Conservation (phyloP, 92 coral and sea anemone species). For the Zoanthus sansibaricus region DNA sequence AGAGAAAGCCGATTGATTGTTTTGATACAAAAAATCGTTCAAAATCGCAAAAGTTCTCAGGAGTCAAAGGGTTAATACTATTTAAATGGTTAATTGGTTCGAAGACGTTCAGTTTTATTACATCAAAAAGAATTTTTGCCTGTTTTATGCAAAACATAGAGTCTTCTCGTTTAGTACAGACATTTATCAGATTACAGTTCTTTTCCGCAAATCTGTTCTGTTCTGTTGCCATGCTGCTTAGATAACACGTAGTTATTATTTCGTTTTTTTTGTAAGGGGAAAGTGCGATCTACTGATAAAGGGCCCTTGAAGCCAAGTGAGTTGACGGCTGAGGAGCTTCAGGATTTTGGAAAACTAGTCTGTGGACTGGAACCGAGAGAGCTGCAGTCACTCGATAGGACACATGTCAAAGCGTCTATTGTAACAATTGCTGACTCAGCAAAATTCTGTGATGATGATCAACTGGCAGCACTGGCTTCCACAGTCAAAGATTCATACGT, state of each 20-base stretch:
- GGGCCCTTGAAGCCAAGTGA: conserved; percentile 43
- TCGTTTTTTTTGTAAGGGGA: conserved; percentile 43
- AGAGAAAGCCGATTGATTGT: too few species aligned
- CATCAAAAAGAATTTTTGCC: too few species aligned
- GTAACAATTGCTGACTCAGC: conserved; percentile 62
- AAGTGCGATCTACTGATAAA: conserved; percentile 34
- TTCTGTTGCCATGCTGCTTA: not conserved
- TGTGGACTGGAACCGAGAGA: conserved; percentile 67
- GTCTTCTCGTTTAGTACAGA: too few species aligned
- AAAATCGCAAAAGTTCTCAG: too few species aligned
- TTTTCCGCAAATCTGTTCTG: not conserved
- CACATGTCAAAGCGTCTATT: conserved; percentile 57
- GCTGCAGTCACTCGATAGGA: conserved; percentile 34
- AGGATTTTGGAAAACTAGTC: conserved; percentile 67
- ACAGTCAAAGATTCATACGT: conserved; percentile 61
- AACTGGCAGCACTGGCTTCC: conserved; percentile 54
- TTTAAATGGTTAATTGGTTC: too few species aligned
- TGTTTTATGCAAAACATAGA: too few species aligned
- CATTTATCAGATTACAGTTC: too few species aligned
- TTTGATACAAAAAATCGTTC: too few species aligned
- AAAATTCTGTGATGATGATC: conserved; percentile 55
- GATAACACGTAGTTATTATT: too few species aligned
- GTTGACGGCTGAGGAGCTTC: conserved; percentile 67
- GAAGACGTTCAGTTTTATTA: too few species aligned
- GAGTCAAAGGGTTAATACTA: too few species aligned